These are phyloP conservation scores for Rhopilema esculentum DNA, from an alignment of 30 jellyfish, hydroid and myxozoan species.

Conservation along the genomic window DNA sequence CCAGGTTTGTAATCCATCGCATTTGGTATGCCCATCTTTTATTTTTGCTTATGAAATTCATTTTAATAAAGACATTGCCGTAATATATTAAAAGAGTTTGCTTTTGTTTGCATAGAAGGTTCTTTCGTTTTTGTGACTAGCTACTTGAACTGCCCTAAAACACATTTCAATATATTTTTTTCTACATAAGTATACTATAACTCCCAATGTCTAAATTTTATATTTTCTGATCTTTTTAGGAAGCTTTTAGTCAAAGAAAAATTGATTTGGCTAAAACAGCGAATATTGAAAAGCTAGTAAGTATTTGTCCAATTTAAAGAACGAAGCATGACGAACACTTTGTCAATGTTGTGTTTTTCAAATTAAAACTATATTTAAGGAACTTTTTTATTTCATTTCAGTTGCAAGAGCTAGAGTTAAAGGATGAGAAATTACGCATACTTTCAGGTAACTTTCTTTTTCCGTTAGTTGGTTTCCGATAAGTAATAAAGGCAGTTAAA, in stretches of 20 bases:
- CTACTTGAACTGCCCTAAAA: no score
- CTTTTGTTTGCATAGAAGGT: no score
- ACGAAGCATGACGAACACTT: no score
- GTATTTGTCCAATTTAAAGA: not conserved
- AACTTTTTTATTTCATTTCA: not conserved
- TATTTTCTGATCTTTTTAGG: constrained; percentile 15
- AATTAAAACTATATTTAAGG: no score
- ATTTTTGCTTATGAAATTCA: not conserved
- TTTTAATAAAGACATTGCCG: not conserved
- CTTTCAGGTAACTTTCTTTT: constrained; percentile 40
- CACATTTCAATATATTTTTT: no score
- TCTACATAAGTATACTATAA: no score
- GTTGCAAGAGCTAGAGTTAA: constrained; percentile 68
- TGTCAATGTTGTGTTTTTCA: not conserved
- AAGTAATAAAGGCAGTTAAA: not conserved
- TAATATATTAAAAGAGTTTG: no score
- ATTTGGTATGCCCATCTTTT: not conserved
- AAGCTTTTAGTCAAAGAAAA: constrained; percentile 76
- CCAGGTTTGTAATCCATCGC: constrained; percentile 33
- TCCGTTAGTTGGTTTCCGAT: not conserved
- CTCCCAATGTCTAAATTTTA: no score
- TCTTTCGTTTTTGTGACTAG: no score
- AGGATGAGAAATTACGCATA: constrained; percentile 59
- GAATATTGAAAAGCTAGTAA: constrained; percentile 67
- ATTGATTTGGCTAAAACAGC: constrained; percentile 76